phyloP scores from a whole-genome alignment of 2,888 invertebrate species.

The Cataglyphis rosenhaueri region DNA sequence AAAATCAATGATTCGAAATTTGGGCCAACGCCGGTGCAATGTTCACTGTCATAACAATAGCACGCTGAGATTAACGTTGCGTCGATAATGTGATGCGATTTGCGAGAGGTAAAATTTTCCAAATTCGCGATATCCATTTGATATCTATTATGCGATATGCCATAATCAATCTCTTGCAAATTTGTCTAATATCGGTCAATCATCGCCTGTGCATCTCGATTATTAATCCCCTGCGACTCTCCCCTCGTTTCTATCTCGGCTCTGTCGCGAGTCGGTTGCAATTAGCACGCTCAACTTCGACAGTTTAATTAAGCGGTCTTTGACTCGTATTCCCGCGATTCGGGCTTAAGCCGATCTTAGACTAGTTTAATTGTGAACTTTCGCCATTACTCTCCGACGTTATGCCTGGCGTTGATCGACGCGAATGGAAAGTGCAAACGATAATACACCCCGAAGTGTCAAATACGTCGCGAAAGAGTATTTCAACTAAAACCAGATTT shows the following conservation, averaged over 20 bases:
- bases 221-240: slow-evolving; percentile 21
- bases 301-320: slow-evolving; percentile 78
- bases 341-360: slow-evolving; percentile 64
- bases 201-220: slow-evolving; percentile 18
- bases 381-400: slow-evolving; percentile 47
- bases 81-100: neutral
- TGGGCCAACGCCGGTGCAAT: slow-evolving; percentile 28
- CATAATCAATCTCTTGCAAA: neutral
- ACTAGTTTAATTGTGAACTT: slow-evolving; percentile 57
- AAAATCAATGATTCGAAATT: slow-evolving; percentile 53
- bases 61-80: slow-evolving; percentile 24
- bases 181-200: slow-evolving; percentile 31
- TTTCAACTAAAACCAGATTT: neutral
- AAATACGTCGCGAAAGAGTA: neutral
- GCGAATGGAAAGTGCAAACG: slow-evolving; percentile 26
- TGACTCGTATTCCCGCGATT: slow-evolving; percentile 65
- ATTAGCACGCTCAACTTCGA: slow-evolving; percentile 78
- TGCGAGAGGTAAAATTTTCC: slow-evolving; percentile 19
- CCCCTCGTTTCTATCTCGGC: neutral
- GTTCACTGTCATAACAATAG: slow-evolving; percentile 41
- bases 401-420: slow-evolving; percentile 52
- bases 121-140: neutral
- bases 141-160: neutral
- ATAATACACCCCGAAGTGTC: slow-evolving; percentile 21
- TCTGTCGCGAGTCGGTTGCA: slow-evolving; percentile 70